These are phyloP conservation scores for Callipepla californica DNA, from an alignment of 2,113 vertebrate species.

Conservation along the genomic window DNA sequence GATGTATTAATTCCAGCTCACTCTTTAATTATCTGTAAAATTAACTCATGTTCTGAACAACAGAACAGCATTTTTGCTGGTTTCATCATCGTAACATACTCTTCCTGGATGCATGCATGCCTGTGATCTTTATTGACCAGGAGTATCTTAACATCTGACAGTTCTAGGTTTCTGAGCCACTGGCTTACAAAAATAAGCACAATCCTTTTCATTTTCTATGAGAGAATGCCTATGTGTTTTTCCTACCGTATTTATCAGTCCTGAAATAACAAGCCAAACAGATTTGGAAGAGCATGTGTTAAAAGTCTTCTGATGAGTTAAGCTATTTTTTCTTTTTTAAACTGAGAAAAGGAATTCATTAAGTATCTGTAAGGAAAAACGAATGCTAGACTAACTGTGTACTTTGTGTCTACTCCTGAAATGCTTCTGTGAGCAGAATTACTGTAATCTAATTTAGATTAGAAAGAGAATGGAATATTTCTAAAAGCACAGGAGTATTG, in stretches of 20 bases:
- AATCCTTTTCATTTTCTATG: not conserved
- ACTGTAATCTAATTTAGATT: not conserved
- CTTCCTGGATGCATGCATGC: not conserved
- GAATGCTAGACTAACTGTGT: not conserved
- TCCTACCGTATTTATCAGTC: not conserved
- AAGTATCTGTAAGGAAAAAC: not conserved
- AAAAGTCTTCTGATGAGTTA: not conserved
- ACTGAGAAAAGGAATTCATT: not conserved
- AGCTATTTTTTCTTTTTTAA: not conserved
- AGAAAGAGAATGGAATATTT: not conserved
- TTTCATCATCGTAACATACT: not conserved
- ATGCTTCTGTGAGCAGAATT: not conserved
- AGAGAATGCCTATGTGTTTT: not conserved
- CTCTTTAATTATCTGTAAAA: not conserved
- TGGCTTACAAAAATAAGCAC: not conserved
- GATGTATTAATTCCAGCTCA: not conserved
- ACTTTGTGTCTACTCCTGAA: not conserved
- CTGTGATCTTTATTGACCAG: not conserved
- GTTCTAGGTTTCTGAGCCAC: not conserved
- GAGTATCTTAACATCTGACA: not conserved
- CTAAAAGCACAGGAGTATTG: not conserved
- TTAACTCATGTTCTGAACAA: not conserved
- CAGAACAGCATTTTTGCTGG: not conserved
- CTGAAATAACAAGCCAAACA: not conserved
- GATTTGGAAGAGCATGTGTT: not conserved